Evolutionary conservation across 2,113 vertebrate species (phyloP), one percentile per base, ranked within the genome.

Genomic region (Amia ocellicauda): DNA sequence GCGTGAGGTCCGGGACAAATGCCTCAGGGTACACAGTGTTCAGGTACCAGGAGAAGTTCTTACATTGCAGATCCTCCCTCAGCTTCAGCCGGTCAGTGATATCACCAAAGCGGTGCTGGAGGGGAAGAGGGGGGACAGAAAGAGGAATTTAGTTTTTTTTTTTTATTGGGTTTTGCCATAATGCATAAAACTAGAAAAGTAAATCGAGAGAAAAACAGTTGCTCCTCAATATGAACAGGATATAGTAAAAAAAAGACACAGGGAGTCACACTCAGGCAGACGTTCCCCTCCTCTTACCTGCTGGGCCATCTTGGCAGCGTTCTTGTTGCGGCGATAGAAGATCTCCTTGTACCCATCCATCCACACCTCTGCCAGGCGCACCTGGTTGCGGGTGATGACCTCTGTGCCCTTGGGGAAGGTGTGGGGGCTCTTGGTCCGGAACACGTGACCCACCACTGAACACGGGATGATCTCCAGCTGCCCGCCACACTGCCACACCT

Each of bases 401-500:
- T 91, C 88, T 0, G 90, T 93, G 69, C 95, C 95, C 68, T 95
- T 97, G 62, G 95, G 97, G 79, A 99, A 99, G 49, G 89, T 94
- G 85, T 99, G 95, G 3, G 97, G 96, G 72, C 94, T 98, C 80
- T 95, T 98, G 75, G 90, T 94, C 17, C 95, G 95, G 82, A 99
- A 98, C 53, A 99, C 96, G 0, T 98, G 96, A 10, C 95, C 94
- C 10, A 98, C 96, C 1, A 98, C 91, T 0, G 96, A 99, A 79
- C 96, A 99, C 1, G 96, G 94, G 67, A 98, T 90, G 72, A 90
- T 98, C 78, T 98, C 96, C 0, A 97, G 80, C 71, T 94, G 93
- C 2, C 88, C 89, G 1, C 97, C 95, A 4, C 96, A 99, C 80
- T 98, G 96, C 95, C 95, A 98, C 47, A 99, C 95, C 96, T 98